Conservation (phyloP, 2,888 invertebrate genomes). For the Drosophila longiperda region DNA sequence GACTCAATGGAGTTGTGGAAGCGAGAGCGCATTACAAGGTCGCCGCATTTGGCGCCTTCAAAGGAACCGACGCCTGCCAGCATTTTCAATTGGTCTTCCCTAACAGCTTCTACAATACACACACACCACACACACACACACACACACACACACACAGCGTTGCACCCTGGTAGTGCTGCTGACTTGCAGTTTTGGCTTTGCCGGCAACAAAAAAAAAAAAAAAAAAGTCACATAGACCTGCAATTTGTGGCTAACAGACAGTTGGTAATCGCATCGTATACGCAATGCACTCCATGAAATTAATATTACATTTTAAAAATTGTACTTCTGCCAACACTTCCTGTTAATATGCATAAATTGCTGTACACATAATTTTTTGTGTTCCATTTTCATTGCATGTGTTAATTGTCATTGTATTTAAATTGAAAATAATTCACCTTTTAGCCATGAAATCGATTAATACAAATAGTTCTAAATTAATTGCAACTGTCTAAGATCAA, state of each 20-base stretch:
- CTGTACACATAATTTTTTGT: background rate
- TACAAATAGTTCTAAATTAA: background rate
- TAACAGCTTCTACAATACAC: background rate
- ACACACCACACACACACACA: background rate
- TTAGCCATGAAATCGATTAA: background rate
- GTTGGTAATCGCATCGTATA: slow-evolving; percentile 48
- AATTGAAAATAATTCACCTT: background rate
- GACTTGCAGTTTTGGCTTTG: slow-evolving; percentile 61
- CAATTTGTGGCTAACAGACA: slow-evolving; percentile 24
- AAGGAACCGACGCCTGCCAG: slow-evolving; percentile 43
- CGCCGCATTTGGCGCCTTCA: slow-evolving; percentile 52
- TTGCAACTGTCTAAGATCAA: background rate
- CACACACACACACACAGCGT: no score
- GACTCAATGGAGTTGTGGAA: background rate
- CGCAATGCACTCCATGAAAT: slow-evolving; percentile 48
- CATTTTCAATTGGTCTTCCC: slow-evolving; percentile 65
- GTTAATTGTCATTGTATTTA: background rate
- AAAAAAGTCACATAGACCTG: slow-evolving; percentile 23
- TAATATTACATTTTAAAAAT: slow-evolving; percentile 8
- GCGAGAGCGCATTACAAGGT: slow-evolving; percentile 50
- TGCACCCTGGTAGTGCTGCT: slow-evolving; percentile 33
- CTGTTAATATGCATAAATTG: background rate
- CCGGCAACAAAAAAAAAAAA: background rate
- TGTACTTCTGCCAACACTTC: slow-evolving; percentile 7
- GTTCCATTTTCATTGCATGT: background rate